Percentiles rank a stretch among this genome's conserved stretches.
Evolutionary conservation across 2,113 vertebrate genomes (phyloP).

Genomic region (Lophotis ruficrista): DNA sequence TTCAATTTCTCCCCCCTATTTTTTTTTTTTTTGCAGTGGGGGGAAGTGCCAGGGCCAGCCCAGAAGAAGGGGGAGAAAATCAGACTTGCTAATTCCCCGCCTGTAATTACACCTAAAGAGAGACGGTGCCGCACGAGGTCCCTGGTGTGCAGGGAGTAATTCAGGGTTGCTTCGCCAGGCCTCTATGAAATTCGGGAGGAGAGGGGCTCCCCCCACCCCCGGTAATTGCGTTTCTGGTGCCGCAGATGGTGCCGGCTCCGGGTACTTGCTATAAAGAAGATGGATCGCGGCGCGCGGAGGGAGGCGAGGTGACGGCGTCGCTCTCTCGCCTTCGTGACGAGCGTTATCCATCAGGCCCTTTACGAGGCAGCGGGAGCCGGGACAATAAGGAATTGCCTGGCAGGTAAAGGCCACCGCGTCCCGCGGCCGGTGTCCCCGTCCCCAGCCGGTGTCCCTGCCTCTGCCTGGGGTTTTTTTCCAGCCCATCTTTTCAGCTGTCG

Average conservation of each 20-base stretch:
- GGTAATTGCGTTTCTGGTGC: conserved; percentile 59
- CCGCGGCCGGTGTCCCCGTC: rapidly evolving
- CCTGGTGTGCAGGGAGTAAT: conserved; percentile 2
- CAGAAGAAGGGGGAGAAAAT: not conserved
- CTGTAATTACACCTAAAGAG: conserved; percentile 14
- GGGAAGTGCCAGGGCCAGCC: rapidly evolving
- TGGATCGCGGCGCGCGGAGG: not conserved
- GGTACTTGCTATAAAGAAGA: conserved; percentile 53
- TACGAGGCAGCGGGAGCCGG: not conserved
- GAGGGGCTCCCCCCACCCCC: not conserved
- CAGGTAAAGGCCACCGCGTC: not conserved
- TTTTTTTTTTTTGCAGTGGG: not conserved
- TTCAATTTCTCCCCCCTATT: conserved; percentile 16
- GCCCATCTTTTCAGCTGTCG: rapidly evolving
- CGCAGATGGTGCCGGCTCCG: conserved; percentile 55
- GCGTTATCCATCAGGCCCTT: not conserved
- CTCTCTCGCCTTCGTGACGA: not conserved
- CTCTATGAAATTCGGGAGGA: not conserved
- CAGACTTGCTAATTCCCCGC: conserved; percentile 46
- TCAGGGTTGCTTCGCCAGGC: not conserved
- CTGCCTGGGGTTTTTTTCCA: not conserved
- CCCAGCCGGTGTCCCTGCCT: not conserved
- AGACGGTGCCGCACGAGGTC: not conserved
- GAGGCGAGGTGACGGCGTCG: not conserved
- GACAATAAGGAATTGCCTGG: not conserved